Evolutionary conservation across 1,140 invertebrate species (phyloP), one percentile per base, ranked within the genome.

Genomic region (Bradynema listronoti): DNA sequence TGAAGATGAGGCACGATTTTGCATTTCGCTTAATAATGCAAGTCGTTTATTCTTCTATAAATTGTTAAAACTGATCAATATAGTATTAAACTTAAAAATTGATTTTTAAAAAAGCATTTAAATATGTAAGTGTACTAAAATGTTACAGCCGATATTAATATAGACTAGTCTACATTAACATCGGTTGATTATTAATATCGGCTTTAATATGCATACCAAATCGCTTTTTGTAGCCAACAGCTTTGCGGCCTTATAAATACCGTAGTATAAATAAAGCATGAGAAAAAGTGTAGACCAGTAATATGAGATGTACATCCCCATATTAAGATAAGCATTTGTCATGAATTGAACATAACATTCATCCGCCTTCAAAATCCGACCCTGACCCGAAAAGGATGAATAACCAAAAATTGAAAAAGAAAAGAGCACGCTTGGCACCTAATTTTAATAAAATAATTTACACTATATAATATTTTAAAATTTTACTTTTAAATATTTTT

Each of bases 331-430:
- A 25, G 96, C 84, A 0, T 93, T 91, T 80, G 97, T 91, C 36
- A 97, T 84, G 80, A 98, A 99, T 80, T 97, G 93, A 24, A 66
- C 94, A 36, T 90, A 88, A 78, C 94, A 99, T 77, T 93, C 86
- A 5, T 88, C 87, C 0, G 88, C 87, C 58, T 85, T 81, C 19
- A 95, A 81, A 71, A 93, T 89, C 56, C 91, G 81, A 33, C 75
- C 77, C 71, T 87, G 88, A 1, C 92, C 93, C 32, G 91, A 87
- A 73, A 96, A 96, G 78, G 92, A 89, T 78, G 96, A 92, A 92
- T 95, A 99, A 29, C 93, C 94, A 75, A 99, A 95, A 63, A 99
- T 97, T 54, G 90, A 91, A 53, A 91, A 91, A 79, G 98, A 98
- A 80, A 99, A 99, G 2, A 99, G 81, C 14, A 95, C 80, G 0